phyloP scores from a whole-genome alignment of 2,113 vertebrate species.

The Nerophis ophidion region DNA sequence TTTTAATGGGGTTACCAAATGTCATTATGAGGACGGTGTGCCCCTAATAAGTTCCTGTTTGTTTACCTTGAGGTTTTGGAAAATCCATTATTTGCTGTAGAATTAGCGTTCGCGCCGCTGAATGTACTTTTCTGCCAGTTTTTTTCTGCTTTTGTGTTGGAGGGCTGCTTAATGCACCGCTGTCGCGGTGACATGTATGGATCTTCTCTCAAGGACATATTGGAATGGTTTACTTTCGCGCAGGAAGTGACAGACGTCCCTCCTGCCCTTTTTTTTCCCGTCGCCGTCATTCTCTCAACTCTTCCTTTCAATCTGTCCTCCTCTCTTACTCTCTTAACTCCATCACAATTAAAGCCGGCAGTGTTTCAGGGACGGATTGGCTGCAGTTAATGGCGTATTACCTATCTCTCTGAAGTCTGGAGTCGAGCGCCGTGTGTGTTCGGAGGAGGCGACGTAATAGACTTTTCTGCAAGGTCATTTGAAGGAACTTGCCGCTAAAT shows the following conservation, averaged over 20 bases:
- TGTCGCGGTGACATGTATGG: constrained; percentile 39
- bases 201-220: constrained; percentile 47
- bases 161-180: constrained; percentile 19
- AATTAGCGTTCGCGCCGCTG: constrained; percentile 1
- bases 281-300: constrained; percentile 20
- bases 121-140: constrained; percentile 1
- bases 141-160: constrained; percentile 9
- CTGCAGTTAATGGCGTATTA: constrained; percentile 54
- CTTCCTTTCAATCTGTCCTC: constrained; percentile 27
- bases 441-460: constrained; percentile 33
- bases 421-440: constrained; percentile 26
- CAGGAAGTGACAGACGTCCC: constrained; percentile 45
- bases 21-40: constrained; percentile 22
- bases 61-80: neutral
- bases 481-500: constrained; percentile 52
- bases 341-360: constrained; percentile 49
- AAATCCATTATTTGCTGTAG: neutral
- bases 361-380: constrained; percentile 52
- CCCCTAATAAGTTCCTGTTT: constrained; percentile 1
- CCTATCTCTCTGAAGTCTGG: constrained; percentile 36
- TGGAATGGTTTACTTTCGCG: constrained; percentile 33
- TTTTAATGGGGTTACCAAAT: constrained; percentile 30
- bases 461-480: constrained; percentile 54
- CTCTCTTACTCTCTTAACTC: constrained; percentile 24
- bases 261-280: constrained; percentile 16